A percentile compares a stretch with the other conserved stretches of the same genome.
phyloP scores from a whole-genome alignment of 2,888 invertebrate species.

The Nomada ruficornis region DNA sequence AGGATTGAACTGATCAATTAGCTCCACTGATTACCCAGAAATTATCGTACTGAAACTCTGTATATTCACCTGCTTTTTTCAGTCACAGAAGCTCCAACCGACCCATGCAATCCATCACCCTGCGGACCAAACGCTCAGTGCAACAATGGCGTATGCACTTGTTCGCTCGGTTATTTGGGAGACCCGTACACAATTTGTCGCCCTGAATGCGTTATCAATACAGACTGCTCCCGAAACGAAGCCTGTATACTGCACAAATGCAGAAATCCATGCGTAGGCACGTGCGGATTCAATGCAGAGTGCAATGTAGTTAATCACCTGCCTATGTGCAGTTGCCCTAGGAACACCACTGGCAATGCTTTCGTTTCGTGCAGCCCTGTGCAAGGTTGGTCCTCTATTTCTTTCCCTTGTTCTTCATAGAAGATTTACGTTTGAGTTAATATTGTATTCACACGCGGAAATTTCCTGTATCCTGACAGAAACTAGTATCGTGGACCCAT shows the following conservation, averaged over 20 bases:
- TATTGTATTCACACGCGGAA: not conserved
- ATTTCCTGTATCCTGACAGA: conserved; percentile 68
- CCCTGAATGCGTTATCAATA: conserved; percentile 84
- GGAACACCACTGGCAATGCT: conserved; percentile 90
- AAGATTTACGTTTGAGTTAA: not conserved
- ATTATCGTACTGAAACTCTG: conserved; percentile 46
- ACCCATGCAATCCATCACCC: conserved; percentile 89
- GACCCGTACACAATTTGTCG: conserved; percentile 85
- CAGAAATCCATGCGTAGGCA: conserved; percentile 88
- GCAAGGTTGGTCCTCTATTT: conserved; percentile 84
- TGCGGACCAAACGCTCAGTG: conserved; percentile 90
- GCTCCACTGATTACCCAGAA: not conserved
- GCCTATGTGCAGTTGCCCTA: conserved; percentile 87
- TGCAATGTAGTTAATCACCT: conserved; percentile 90
- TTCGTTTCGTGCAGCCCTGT: conserved; percentile 87
- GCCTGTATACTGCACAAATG: conserved; percentile 85
- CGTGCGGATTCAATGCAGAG: conserved; percentile 90
- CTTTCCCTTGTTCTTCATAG: conserved; percentile 12
- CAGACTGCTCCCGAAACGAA: conserved; percentile 83
- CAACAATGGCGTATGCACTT: conserved; percentile 87
- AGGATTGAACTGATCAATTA: conserved; percentile 22
- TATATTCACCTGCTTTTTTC: conserved; percentile 28
- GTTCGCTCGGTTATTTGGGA: conserved; percentile 87
- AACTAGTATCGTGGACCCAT: conserved; percentile 87
- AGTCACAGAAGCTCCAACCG: conserved; percentile 52